These are phyloP conservation scores for Daboia siamensis DNA, from an alignment of 2,113 vertebrate species.

Conservation along the genomic window DNA sequence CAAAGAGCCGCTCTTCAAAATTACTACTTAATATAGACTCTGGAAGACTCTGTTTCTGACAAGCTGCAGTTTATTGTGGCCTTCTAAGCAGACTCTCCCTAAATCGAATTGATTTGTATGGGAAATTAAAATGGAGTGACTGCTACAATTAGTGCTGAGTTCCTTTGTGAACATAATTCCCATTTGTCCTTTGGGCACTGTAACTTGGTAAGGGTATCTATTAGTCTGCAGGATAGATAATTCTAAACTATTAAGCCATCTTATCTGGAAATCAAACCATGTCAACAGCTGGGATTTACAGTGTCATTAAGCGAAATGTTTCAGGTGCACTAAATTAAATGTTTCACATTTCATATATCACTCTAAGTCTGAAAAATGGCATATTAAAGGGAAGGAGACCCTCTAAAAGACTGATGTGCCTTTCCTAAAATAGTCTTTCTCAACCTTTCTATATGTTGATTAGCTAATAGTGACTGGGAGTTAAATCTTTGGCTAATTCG, in stretches of 20 bases:
- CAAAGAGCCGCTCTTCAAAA: background rate
- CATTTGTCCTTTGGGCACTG: slow-evolving; percentile 47
- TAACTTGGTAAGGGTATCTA: slow-evolving; percentile 43
- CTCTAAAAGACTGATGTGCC: slow-evolving; percentile 53
- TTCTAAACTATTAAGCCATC: slow-evolving; percentile 52
- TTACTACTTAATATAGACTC: background rate
- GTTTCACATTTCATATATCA: slow-evolving; percentile 54
- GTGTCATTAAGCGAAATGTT: slow-evolving; percentile 69
- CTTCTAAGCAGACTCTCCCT: background rate
- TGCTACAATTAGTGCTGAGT: slow-evolving; percentile 41
- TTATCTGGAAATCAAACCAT: slow-evolving; percentile 54
- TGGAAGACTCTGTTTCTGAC: background rate
- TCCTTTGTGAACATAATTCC: slow-evolving; percentile 44
- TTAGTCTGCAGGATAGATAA: slow-evolving; percentile 48
- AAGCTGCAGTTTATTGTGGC: background rate
- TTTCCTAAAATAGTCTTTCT: slow-evolving; percentile 47
- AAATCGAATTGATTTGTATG: slow-evolving; percentile 55
- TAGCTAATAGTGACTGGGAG: slow-evolving; percentile 52
- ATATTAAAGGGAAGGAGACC: slow-evolving; percentile 31
- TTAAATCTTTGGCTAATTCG: slow-evolving; percentile 48
- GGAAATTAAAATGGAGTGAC: slow-evolving; percentile 32
- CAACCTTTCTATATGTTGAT: slow-evolving; percentile 43
- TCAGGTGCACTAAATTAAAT: slow-evolving; percentile 61
- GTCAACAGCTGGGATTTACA: slow-evolving; percentile 69
- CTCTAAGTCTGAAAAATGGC: slow-evolving; percentile 54